Base-by-base conservation (phyloP, 1,140 invertebrate species). In the Trichogramma pretiosum region DNA sequence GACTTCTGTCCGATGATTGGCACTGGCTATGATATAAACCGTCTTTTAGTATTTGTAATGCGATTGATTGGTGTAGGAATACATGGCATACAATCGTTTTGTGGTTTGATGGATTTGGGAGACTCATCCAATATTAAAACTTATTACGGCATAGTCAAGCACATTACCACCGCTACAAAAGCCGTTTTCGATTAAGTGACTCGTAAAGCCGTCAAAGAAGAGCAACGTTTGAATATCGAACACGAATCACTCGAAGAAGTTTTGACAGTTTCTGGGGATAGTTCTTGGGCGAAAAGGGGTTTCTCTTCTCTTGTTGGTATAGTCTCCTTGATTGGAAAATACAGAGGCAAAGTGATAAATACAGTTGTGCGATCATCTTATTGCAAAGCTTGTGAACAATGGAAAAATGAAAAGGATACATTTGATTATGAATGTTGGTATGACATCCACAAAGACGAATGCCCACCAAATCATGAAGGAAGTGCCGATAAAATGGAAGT, bases 11-110 rank as follows among this genome's bases (percentile, higher is more conserved):
- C 45, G 10, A 16, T 19, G 33, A 46, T 53, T 28, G 34, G 26
- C 35, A 52, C 35, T 54, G 39, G n/a, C 41, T 59, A 43, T 18
- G 55, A 56, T 37, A 47, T 52, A 19, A 56, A 51, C 42, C 45
- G 50, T n/a, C 38, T 52, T 23, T 48, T 56, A 19, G 38, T 49
- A 36, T 53, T 53, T 21, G 46, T 45, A 13, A 47, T 58, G 45
- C 49, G 50, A 41, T 14, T 54, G 22, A 33, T 58, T 21, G 56
- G 55, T 24, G 43, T 54, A 23, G 48, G 52, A 13, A 26, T 54
- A 19, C 18, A 28, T 18, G 46, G 48, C 28, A 35, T 39, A n/a
- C 3, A 37, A 2, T 21, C n/a, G n/a, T 36, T 36, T 36, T 36
- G 35, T 36, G 35, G 35, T 18, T 36, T 18, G 7, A 36, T 36